phyloP scores from a whole-genome alignment of 2,888 invertebrate species.

The Thecophora atra region DNA sequence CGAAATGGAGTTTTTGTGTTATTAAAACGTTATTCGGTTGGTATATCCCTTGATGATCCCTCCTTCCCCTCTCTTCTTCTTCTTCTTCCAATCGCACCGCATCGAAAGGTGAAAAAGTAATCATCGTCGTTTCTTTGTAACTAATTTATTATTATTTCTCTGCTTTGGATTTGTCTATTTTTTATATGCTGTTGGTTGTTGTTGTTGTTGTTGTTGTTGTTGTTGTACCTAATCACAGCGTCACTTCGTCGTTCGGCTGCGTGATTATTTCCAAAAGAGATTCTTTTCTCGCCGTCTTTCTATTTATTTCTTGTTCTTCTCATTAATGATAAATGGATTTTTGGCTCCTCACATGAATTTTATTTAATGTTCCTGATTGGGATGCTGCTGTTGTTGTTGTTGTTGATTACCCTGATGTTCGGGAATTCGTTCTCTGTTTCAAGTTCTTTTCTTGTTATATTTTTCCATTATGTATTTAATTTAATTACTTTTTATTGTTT shows the following conservation, averaged over 20 bases:
- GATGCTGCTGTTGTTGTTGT: neutral
- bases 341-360: neutral
- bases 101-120: slow-evolving; percentile 34
- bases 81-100: neutral
- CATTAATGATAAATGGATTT: neutral
- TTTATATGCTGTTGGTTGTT: neutral
- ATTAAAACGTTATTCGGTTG: slow-evolving; percentile 59
- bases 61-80: neutral
- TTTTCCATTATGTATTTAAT: neutral
- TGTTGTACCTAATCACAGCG: neutral
- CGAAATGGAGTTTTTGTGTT: slow-evolving; percentile 51
- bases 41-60: too few relatives aligned
- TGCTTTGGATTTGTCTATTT: neutral
- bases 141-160: slow-evolving; percentile 19
- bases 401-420: neutral
- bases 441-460: neutral
- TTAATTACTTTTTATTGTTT: neutral
- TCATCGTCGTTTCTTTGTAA: slow-evolving; percentile 33
- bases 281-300: neutral
- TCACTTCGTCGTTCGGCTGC: neutral
- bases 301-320: neutral
- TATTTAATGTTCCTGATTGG: neutral
- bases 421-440: slow-evolving; percentile 10
- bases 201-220: neutral
- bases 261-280: neutral